These are phyloP conservation scores for Calyptommatus sinebrachiatus DNA, from an alignment of 2,113 vertebrate species.

Conservation along the genomic window DNA sequence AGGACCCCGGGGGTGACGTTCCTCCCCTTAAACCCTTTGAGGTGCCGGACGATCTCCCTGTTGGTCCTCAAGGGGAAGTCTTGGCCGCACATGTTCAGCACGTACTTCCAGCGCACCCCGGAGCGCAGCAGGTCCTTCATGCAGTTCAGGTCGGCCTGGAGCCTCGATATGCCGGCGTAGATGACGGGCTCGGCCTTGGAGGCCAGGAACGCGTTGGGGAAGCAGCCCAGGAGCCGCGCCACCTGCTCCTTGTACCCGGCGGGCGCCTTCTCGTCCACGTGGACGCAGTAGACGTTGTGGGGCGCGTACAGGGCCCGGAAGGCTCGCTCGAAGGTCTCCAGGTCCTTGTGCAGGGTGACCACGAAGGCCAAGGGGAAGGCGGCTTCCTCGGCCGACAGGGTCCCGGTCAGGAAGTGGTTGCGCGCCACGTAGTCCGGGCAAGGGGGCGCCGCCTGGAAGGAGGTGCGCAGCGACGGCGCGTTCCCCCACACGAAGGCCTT, in stretches of 20 bases:
- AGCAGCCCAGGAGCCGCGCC: conserved; percentile 52
- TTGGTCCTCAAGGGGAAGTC: conserved; percentile 73
- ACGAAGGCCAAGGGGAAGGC: conserved; percentile 65
- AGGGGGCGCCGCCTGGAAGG: not conserved
- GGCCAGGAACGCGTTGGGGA: conserved; percentile 64
- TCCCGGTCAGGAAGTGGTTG: conserved; percentile 56
- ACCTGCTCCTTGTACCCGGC: conserved; percentile 37
- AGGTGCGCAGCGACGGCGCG: not conserved
- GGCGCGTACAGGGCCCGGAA: conserved; percentile 68
- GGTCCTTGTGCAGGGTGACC: conserved; percentile 68
- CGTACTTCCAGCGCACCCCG: conserved; percentile 52
- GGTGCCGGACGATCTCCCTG: conserved; percentile 58
- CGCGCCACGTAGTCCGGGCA: conserved; percentile 44
- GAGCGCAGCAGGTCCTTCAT: conserved; percentile 57
- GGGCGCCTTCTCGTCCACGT: conserved; percentile 64
- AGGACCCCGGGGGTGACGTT: conserved; percentile 69
- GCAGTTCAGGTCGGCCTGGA: conserved; percentile 71
- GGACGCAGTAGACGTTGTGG: conserved; percentile 71
- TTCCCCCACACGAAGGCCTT: not conserved
- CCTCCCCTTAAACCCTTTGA: conserved; percentile 63
- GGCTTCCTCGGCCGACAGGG: conserved; percentile 61
- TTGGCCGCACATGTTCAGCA: conserved; percentile 71
- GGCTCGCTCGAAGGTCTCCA: conserved; percentile 61
- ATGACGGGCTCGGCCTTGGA: conserved; percentile 60
- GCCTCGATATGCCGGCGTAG: conserved; percentile 67